A percentile compares a stretch with the other conserved stretches of the same genome.
Conservation (phyloP, 2,888 invertebrate genomes). For the Drosophila anomalata region DNA sequence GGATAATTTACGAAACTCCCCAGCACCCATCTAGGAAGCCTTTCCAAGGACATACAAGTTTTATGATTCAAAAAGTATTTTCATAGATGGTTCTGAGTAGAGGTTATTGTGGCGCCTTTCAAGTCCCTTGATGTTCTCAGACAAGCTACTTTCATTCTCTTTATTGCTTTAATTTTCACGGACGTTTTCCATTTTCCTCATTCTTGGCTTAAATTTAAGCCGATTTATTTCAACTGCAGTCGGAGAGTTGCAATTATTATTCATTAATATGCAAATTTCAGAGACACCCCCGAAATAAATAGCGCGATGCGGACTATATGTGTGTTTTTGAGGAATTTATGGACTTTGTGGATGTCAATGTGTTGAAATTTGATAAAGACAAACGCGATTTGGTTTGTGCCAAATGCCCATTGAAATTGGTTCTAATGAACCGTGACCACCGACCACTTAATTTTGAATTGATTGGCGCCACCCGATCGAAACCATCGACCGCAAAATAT, state of each 20-base stretch:
- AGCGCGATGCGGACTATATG: neutral
- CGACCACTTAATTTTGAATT: constrained; percentile 41
- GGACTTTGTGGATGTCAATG: neutral
- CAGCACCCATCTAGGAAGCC: neutral
- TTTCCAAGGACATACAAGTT: constrained; percentile 16
- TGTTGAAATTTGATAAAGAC: constrained; percentile 3
- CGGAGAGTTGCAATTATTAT: neutral
- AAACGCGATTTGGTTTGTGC: constrained; percentile 9
- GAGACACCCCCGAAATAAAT: neutral
- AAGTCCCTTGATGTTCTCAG: constrained; percentile 3
- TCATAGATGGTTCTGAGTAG: neutral
- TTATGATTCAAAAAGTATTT: neutral
- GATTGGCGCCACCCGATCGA: constrained; percentile 33
- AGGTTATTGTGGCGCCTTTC: neutral
- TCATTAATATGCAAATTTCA: neutral
- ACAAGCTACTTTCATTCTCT: neutral
- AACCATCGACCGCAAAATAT: constrained; percentile 18
- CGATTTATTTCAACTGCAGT: neutral
- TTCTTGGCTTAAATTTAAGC: neutral
- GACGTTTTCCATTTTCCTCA: constrained; percentile 4
- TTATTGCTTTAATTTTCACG: constrained; percentile 1
- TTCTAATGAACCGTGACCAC: constrained; percentile 67
- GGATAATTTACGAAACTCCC: neutral
- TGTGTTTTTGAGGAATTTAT: neutral
- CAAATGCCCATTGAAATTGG: constrained; percentile 58